phyloP scores from a whole-genome alignment of 2,797 vertebrate genomes.

The Microctenopoma stevenorrisi region DNA sequence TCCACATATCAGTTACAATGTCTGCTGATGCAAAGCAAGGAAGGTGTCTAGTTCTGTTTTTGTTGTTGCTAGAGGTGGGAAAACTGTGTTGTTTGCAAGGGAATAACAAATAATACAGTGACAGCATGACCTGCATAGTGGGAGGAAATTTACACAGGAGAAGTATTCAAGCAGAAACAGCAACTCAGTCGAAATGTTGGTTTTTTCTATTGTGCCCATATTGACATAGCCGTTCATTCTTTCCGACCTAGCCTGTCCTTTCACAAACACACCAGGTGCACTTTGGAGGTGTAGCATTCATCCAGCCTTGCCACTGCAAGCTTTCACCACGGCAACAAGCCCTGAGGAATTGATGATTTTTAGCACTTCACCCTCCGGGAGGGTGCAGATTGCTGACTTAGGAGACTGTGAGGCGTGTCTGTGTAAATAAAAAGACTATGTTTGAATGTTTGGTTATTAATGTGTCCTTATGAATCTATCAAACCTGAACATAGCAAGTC shows the following conservation, averaged over 20 bases:
- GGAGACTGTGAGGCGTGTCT: slow-evolving; percentile 52
- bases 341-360: slow-evolving; percentile 75
- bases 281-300: slow-evolving; percentile 65
- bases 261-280: slow-evolving; percentile 81
- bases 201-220: slow-evolving; percentile 79
- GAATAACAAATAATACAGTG: not conserved
- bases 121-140: slow-evolving; percentile 20
- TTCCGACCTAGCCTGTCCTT: slow-evolving; percentile 81
- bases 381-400: slow-evolving; percentile 38
- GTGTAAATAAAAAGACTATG: slow-evolving; percentile 13
- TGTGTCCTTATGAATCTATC: slow-evolving; percentile 1
- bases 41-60: slow-evolving; percentile 9
- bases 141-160: slow-evolving; percentile 37
- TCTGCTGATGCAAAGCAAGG: slow-evolving; percentile 27
- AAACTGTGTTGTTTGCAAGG: not conserved
- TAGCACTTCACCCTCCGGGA: slow-evolving; percentile 61
- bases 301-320: slow-evolving; percentile 75
- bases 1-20: slow-evolving; percentile 32
- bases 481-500: slow-evolving; percentile 59
- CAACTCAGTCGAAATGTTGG: slow-evolving; percentile 77
- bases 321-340: slow-evolving; percentile 72
- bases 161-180: slow-evolving; percentile 61
- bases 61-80: slow-evolving; percentile 1
- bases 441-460: not conserved
- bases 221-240: slow-evolving; percentile 83